Evolutionary conservation across 2,113 vertebrate genomes (phyloP).

Genomic region (Cryptotis parvus): DNA sequence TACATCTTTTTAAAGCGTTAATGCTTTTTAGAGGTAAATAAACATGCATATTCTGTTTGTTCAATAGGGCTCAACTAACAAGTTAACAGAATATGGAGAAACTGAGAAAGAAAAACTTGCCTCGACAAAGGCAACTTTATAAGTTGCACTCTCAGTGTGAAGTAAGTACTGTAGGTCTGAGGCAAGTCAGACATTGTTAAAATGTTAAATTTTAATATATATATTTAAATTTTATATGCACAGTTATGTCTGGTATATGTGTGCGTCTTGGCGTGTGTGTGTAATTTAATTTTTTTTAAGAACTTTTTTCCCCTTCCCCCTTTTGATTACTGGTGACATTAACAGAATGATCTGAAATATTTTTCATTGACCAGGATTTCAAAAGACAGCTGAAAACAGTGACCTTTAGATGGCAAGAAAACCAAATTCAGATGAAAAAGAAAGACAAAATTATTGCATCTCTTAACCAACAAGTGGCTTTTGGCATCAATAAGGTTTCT

Average conservation of each 20-base stretch:
- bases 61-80: slow-evolving; percentile 68
- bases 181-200: neutral
- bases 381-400: slow-evolving; percentile 71
- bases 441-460: slow-evolving; percentile 75
- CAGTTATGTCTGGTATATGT: no score
- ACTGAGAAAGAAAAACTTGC: slow-evolving; percentile 68
- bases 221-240: no score
- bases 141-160: slow-evolving; percentile 77
- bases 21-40: slow-evolving; percentile 29
- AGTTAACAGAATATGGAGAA: slow-evolving; percentile 61
- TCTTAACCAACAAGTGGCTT: slow-evolving; percentile 76
- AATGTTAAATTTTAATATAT: neutral
- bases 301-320: no score
- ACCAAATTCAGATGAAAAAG: slow-evolving; percentile 77
- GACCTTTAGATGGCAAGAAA: slow-evolving; percentile 68
- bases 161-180: slow-evolving; percentile 69
- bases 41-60: slow-evolving; percentile 49
- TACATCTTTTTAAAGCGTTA: slow-evolving; percentile 18
- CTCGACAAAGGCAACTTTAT: slow-evolving; percentile 67
- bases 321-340: slow-evolving; percentile 8
- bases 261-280: neutral
- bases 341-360: slow-evolving; percentile 54
- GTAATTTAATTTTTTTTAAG: neutral
- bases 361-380: slow-evolving; percentile 75
- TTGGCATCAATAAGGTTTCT: slow-evolving; percentile 69